Evolutionary conservation across 2,888 invertebrate species (phyloP).

Genomic region (Cynaeus angustus): DNA sequence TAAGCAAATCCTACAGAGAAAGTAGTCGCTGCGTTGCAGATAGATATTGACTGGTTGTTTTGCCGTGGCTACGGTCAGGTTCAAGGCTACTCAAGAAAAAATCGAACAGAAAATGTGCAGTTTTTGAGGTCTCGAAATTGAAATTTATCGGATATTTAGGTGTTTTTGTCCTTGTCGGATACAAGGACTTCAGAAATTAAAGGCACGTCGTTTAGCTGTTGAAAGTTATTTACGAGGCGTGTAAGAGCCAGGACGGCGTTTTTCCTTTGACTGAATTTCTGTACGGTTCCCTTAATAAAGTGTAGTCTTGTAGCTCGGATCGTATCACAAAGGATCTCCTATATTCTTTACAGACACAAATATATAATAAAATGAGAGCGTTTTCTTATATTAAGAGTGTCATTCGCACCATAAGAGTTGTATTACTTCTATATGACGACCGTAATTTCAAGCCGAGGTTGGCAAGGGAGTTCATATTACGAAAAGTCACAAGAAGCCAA

Average conservation of each 20-base stretch:
- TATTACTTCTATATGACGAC: constrained; percentile 58
- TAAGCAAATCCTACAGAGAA: constrained; percentile 41
- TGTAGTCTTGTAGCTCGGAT: constrained; percentile 38
- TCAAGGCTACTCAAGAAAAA: constrained; percentile 28
- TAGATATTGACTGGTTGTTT: constrained; percentile 31
- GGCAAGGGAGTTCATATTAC: constrained; percentile 56
- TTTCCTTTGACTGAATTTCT: constrained; percentile 21
- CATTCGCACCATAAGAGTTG: constrained; percentile 58
- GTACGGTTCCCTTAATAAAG: constrained; percentile 37
- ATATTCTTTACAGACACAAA: constrained; percentile 39
- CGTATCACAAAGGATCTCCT: constrained; percentile 36
- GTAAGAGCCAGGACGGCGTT: constrained; percentile 19
- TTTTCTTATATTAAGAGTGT: constrained; percentile 59
- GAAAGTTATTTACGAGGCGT: constrained; percentile 35
- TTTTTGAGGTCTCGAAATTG: neutral
- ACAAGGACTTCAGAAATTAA: neutral
- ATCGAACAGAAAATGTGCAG: no score
- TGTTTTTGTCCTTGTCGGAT: no score
- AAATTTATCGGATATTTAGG: neutral
- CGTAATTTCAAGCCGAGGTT: constrained; percentile 55
- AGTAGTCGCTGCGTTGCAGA: constrained; percentile 26
- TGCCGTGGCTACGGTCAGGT: constrained; percentile 35
- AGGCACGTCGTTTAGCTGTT: constrained; percentile 5
- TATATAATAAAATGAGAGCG: constrained; percentile 54
- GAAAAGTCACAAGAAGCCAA: constrained; percentile 57